Conservation (phyloP, 2,888 invertebrate species). For the Rotaria magnacalcarata region DNA sequence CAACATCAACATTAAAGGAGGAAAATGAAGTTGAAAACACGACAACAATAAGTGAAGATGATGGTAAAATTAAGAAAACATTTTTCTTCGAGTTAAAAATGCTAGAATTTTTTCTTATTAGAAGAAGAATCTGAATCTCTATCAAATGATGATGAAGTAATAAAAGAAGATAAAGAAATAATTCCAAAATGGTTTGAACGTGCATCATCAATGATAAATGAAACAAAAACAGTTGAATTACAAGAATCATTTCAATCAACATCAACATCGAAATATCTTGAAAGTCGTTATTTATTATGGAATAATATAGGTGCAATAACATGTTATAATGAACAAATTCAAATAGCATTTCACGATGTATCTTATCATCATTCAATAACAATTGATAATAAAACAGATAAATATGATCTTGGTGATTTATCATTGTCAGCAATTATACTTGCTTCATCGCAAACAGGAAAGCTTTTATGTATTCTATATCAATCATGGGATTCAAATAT, state of each 20-base stretch:
- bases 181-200: background rate
- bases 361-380: constrained; percentile 6
- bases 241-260: constrained; percentile 30
- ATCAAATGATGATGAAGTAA: background rate
- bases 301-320: constrained; percentile 21
- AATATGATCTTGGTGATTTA: background rate
- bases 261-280: constrained; percentile 31
- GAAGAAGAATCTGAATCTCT: background rate
- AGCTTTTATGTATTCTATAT: background rate
- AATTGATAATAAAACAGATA: constrained; percentile 14
- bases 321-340: background rate
- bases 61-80: background rate
- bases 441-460: background rate
- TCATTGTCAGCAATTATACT: background rate
- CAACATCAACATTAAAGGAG: background rate
- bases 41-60: background rate
- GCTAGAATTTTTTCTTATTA: background rate
- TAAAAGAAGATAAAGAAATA: background rate
- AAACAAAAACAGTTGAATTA: background rate
- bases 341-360: constrained; percentile 28
- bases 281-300: constrained; percentile 5
- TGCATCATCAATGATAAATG: background rate
- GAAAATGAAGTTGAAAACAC: background rate
- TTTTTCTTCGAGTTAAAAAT: background rate
- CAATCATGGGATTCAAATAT: constrained; percentile 28